These are phyloP conservation scores for Pomacea canaliculata DNA, from an alignment of 2,888 invertebrate species.

Conservation along the genomic window DNA sequence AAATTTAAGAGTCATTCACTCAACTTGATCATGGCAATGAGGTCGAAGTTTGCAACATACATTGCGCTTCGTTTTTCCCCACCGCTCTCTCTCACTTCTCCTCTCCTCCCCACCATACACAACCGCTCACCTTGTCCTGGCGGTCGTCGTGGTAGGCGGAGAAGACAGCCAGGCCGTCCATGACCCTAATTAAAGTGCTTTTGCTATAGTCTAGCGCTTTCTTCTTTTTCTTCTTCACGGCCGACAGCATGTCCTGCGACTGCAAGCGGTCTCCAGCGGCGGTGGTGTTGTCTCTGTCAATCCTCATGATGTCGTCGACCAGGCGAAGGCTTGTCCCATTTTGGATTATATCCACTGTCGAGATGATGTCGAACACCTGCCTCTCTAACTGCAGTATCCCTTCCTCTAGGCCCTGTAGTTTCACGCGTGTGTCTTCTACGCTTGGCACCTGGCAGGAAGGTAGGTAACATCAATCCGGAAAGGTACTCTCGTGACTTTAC, in stretches of 20 bases:
- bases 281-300: neutral
- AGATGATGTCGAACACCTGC: conserved; percentile 9
- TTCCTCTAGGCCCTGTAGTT: conserved; percentile 6
- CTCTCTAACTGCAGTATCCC: conserved; percentile 15
- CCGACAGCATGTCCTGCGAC: neutral
- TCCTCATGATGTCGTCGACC: neutral
- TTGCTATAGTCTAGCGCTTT: conserved; percentile 4
- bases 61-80: no score
- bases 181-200: conserved; percentile 14
- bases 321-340: neutral
- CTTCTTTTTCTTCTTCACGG: neutral
- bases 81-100: no score
- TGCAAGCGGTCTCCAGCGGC: neutral
- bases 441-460: neutral
- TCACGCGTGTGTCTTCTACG: neutral
- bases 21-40: no score
- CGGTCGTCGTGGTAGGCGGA: conserved; percentile 24
- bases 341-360: neutral
- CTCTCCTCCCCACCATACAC: no score
- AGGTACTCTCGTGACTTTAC: no score
- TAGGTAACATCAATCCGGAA: neutral
- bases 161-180: conserved; percentile 15
- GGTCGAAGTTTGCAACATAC: no score
- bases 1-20: no score
- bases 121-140: neutral